Percentiles rank a stretch among this genome's conserved stretches.
Evolutionary conservation across 2,888 invertebrate genomes (phyloP).

Genomic region (Meganola albula): DNA sequence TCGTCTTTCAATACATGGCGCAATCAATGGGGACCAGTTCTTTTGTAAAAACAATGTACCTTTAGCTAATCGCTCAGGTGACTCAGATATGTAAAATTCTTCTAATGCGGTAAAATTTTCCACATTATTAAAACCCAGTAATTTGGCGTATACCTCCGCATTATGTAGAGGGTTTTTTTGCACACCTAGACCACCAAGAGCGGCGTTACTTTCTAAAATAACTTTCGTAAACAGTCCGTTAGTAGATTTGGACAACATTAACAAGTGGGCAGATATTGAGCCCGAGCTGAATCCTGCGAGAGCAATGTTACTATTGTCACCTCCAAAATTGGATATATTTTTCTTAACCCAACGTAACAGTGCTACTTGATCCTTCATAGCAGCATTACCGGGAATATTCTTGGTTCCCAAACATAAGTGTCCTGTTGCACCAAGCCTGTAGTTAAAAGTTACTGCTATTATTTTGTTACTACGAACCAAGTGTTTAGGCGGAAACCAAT

Average conservation of each 20-base stretch:
- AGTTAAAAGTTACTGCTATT: slow-evolving; percentile 33
- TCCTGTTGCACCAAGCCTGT: slow-evolving; percentile 32
- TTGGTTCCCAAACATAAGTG: slow-evolving; percentile 37
- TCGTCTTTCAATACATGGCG: no score
- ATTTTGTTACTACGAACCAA: slow-evolving; percentile 24
- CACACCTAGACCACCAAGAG: slow-evolving; percentile 24
- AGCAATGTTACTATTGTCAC: slow-evolving; percentile 41
- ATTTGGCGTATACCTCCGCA: slow-evolving; percentile 32
- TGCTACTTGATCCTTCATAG: slow-evolving; percentile 43
- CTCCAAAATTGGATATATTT: slow-evolving; percentile 41
- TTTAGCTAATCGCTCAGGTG: no score
- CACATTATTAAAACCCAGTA: slow-evolving; percentile 27
- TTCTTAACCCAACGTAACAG: slow-evolving; percentile 37
- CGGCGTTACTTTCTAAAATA: slow-evolving; percentile 39
- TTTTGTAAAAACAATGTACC: no score
- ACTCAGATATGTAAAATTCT: slow-evolving; percentile 46
- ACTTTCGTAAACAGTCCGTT: slow-evolving; percentile 38
- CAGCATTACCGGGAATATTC: slow-evolving; percentile 39
- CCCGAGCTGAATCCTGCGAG: slow-evolving; percentile 38
- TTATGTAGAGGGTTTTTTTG: slow-evolving; percentile 38
- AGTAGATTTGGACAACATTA: slow-evolving; percentile 34
- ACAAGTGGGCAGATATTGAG: slow-evolving; percentile 30
- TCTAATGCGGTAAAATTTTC: slow-evolving; percentile 38
- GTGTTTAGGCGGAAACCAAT: slow-evolving; percentile 10
- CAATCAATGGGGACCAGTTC: no score